Evolutionary conservation across 92 coral and sea anemone genomes (phyloP), one percentile per base, ranked within the genome.

Genomic region (Bergia puertoricense): DNA sequence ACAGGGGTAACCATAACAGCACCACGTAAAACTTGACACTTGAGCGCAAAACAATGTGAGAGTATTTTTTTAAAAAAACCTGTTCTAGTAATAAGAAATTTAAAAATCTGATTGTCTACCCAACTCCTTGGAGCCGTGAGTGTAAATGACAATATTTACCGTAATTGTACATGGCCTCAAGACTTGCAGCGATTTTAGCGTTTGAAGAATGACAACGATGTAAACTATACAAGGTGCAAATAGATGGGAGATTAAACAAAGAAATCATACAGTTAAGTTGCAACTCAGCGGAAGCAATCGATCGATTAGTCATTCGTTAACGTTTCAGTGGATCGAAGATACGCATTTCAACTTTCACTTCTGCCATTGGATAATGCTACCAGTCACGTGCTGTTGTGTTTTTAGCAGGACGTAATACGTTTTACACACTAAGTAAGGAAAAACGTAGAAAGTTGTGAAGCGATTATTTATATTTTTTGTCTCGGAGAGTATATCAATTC

Each of bases 131-230:
- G 69, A 62, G 30, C 23, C 39, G 46, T 13, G 2, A 30, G 18
- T 30, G 39, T n/a, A 0, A 7, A 6, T 11, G 6, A 40, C 50
- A 74, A 42, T 45, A 76, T 76, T 30, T 76, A 76, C 80, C 80
- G 44, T 76, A 76, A 76, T 16, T 42, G 79, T 76, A 76, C 79
- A 10, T 42, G 22, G 23, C 69, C 7, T 62, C 30, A 62, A 62
- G 22, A 72, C 7, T 41, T 72, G 30, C 6, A 3, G 7, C 39
- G 45, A 38, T 75, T 41, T 16, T 41, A 37, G 79, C 46, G 79
- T 76, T 76, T 76, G 37, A 76, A 42, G 80, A 76, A 76, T 76
- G 51, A 76, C 14, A 76, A 76, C 80, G 20, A 76, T 76, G 50
- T 39, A n/a, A 76, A 20, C 8, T 18, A 7, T 2, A 6, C 5